A percentile compares a stretch with the other conserved stretches of the same genome.
Evolutionary conservation across 2,888 invertebrate species (phyloP).

Genomic region (Noctua janthe): DNA sequence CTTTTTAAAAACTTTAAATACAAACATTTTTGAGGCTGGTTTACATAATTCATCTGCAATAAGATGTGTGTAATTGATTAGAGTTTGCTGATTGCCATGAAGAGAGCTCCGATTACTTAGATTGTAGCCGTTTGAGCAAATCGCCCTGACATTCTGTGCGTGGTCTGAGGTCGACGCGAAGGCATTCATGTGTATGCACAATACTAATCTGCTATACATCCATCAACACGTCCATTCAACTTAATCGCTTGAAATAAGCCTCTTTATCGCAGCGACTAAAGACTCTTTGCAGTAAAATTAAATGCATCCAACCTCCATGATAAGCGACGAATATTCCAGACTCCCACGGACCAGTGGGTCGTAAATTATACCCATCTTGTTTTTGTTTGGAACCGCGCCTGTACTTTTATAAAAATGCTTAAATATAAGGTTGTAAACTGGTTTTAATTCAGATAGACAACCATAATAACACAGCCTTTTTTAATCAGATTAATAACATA

Average conservation of each 20-base stretch:
- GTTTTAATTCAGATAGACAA: constrained; percentile 68
- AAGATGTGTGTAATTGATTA: constrained; percentile 61
- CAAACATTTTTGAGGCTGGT: background rate
- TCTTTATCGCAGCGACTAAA: constrained; percentile 20
- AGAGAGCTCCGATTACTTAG: constrained; percentile 66
- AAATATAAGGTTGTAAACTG: constrained; percentile 64
- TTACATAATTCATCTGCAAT: constrained; percentile 42
- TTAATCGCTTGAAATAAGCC: constrained; percentile 43
- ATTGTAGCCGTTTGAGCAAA: constrained; percentile 71
- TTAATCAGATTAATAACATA: background rate
- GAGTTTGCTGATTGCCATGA: constrained; percentile 70
- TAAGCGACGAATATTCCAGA: constrained; percentile 37
- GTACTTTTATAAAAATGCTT: constrained; percentile 66
- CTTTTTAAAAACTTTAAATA: background rate
- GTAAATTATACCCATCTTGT: constrained; percentile 66
- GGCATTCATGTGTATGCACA: constrained; percentile 79
- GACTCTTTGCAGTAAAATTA: constrained; percentile 30
- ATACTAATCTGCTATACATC: constrained; percentile 61
- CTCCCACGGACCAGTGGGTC: constrained; percentile 44
- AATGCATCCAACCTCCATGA: constrained; percentile 39
- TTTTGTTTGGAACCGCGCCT: constrained; percentile 67
- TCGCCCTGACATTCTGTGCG: constrained; percentile 85
- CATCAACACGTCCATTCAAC: constrained; percentile 61
- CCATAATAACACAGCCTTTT: constrained; percentile 29
- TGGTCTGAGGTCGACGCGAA: constrained; percentile 80